Conservation (phyloP, 2,888 invertebrate genomes). For the Drosophila maculinotata region DNA sequence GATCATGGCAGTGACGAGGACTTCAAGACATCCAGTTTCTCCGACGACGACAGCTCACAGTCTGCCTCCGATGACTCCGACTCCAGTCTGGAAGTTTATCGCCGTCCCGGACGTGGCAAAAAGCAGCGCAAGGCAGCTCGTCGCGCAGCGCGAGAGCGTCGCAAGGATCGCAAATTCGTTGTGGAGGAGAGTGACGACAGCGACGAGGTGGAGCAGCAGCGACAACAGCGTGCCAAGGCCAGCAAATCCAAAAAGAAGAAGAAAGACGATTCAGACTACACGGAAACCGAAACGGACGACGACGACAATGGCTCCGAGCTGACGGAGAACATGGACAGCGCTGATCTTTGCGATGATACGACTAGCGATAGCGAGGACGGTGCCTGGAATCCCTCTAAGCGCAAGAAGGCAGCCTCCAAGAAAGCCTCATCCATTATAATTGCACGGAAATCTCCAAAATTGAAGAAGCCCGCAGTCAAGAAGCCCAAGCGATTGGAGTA, state of each 20-base stretch:
- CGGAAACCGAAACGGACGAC: constrained; percentile 87
- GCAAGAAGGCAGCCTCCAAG: constrained; percentile 78
- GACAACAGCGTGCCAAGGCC: constrained; percentile 63
- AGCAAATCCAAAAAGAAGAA: constrained; percentile 86
- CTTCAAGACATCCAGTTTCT: constrained; percentile 90
- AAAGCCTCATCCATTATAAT: constrained; percentile 51
- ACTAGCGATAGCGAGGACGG: constrained; percentile 84
- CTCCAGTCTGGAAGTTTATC: constrained; percentile 85
- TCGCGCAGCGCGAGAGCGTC: constrained; percentile 85
- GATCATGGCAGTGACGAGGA: constrained; percentile 96
- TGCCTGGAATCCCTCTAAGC: constrained; percentile 83
- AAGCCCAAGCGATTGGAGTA: constrained; percentile 80
- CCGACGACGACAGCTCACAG: constrained; percentile 85
- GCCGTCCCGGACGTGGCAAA: constrained; percentile 85
- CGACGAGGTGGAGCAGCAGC: constrained; percentile 85
- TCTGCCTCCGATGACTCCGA: constrained; percentile 87
- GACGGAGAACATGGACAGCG: constrained; percentile 84
- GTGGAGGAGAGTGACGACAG: constrained; percentile 87
- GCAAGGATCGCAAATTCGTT: constrained; percentile 84
- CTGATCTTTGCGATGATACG: constrained; percentile 85
- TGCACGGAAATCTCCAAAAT: constrained; percentile 79
- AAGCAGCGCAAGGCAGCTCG: constrained; percentile 85
- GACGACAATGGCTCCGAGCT: constrained; percentile 82
- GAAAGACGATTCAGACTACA: constrained; percentile 86
- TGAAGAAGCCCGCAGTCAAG: constrained; percentile 69